phyloP scores from a whole-genome alignment of 2,113 vertebrate genomes.

The Colaptes auratus region DNA sequence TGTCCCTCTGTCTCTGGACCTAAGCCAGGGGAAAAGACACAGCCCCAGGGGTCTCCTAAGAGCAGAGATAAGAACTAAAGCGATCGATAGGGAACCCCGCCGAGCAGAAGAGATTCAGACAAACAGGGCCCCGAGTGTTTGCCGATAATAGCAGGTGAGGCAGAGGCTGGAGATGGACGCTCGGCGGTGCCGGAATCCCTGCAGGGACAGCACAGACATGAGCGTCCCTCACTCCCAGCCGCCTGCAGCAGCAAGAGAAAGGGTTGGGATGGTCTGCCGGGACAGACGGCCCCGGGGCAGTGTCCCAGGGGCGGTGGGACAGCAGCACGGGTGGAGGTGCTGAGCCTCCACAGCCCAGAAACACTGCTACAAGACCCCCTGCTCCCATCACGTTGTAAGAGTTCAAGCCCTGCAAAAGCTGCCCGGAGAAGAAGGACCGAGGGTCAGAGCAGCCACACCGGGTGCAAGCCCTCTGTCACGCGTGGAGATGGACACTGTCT shows the following conservation, averaged over 20 bases:
- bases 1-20: background rate
- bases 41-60: background rate
- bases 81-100: background rate
- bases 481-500: background rate
- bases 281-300: background rate
- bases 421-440: background rate
- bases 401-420: background rate
- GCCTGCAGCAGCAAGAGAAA: background rate
- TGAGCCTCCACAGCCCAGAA: background rate
- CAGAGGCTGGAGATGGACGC: background rate
- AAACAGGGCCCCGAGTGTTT: background rate
- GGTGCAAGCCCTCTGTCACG: accelerated
- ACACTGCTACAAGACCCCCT: background rate
- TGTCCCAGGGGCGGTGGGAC: background rate
- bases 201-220: background rate
- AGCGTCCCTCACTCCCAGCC: background rate
- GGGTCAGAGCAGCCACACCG: background rate
- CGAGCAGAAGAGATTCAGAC: background rate
- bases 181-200: background rate
- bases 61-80: background rate
- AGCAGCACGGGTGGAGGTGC: accelerated
- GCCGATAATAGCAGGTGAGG: slow-evolving; percentile 14
- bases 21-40: background rate
- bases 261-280: background rate
- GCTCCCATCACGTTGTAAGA: background rate